A percentile compares a stretch with the other conserved stretches of the same genome.
phyloP scores from a whole-genome alignment of 2,113 vertebrate genomes.

The Alouatta palliata region DNA sequence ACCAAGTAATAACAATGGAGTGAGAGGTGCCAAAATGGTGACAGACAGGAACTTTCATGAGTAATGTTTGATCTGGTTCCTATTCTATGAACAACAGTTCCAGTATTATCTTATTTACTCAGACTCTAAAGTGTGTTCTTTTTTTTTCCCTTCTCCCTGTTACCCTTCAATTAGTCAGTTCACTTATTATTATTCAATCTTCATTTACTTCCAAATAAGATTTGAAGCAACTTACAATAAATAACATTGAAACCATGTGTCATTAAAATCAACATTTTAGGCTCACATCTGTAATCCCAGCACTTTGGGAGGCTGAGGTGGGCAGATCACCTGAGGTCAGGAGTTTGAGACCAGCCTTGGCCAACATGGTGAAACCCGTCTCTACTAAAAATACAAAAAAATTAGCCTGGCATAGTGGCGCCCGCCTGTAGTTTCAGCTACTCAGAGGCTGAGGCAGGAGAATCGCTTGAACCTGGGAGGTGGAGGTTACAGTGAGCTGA shows the following conservation, averaged over 20 bases:
- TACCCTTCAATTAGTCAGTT: background rate
- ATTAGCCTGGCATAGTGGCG: too few species aligned
- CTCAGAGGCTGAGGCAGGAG: too few species aligned
- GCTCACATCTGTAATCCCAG: too few species aligned
- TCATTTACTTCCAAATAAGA: background rate
- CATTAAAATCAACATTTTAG: conserved; percentile 31
- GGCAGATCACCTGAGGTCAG: too few species aligned
- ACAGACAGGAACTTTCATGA: background rate
- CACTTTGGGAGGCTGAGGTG: too few species aligned
- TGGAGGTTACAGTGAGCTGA: too few species aligned
- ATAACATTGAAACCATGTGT: background rate
- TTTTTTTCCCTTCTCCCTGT: background rate
- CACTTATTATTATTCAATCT: background rate
- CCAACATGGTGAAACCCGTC: too few species aligned
- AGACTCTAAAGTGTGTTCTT: background rate
- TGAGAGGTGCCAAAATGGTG: background rate
- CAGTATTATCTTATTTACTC: background rate
- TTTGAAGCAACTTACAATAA: background rate
- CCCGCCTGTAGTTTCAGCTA: too few species aligned
- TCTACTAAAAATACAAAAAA: too few species aligned
- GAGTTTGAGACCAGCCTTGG: too few species aligned
- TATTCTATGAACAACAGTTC: background rate
- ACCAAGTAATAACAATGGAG: background rate
- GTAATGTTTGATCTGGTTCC: background rate
- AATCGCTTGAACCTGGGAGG: too few species aligned